phyloP scores from a whole-genome alignment of 2,888 invertebrate genomes.

The Lasioglossum leucozonium region DNA sequence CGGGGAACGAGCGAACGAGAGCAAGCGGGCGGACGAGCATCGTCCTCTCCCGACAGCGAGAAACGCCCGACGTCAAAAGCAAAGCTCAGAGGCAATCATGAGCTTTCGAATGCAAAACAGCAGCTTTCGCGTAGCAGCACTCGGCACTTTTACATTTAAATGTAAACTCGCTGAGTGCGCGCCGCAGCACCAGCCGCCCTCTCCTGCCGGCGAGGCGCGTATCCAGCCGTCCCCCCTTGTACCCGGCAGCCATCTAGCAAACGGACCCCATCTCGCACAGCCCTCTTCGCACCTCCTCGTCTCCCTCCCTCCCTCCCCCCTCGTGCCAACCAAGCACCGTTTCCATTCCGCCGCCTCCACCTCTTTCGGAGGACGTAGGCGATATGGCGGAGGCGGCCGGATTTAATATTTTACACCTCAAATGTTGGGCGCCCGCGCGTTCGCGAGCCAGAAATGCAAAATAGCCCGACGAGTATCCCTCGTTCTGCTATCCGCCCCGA shows the following conservation, averaged over 20 bases:
- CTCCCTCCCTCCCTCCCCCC: not conserved
- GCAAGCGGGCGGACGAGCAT: constrained; percentile 3
- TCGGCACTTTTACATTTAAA: constrained; percentile 84
- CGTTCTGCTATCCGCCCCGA: constrained; percentile 28
- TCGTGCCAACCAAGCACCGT: constrained; percentile 37
- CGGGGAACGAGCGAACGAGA: constrained; percentile 21
- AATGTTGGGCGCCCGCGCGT: constrained; percentile 82
- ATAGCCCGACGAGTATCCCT: constrained; percentile 55
- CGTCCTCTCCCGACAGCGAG: constrained; percentile 57
- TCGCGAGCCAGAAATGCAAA: constrained; percentile 75
- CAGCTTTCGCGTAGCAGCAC: constrained; percentile 80
- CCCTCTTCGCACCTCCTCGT: constrained; percentile 24
- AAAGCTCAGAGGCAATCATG: constrained; percentile 85
- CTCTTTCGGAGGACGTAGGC: constrained; percentile 72
- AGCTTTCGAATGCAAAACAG: constrained; percentile 85
- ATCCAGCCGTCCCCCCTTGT: constrained; percentile 66
- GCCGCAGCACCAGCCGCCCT: constrained; percentile 70
- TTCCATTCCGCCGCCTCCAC: constrained; percentile 52
- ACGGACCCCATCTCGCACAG: constrained; percentile 57
- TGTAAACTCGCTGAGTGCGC: constrained; percentile 84
- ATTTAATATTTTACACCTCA: constrained; percentile 85
- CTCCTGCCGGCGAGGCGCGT: constrained; percentile 46
- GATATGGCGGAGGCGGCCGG: constrained; percentile 76
- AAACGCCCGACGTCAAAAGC: constrained; percentile 81
- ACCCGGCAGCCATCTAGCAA: constrained; percentile 53